Evolutionary conservation across 2,113 vertebrate genomes (phyloP).

Genomic region (Eurypyga helias): DNA sequence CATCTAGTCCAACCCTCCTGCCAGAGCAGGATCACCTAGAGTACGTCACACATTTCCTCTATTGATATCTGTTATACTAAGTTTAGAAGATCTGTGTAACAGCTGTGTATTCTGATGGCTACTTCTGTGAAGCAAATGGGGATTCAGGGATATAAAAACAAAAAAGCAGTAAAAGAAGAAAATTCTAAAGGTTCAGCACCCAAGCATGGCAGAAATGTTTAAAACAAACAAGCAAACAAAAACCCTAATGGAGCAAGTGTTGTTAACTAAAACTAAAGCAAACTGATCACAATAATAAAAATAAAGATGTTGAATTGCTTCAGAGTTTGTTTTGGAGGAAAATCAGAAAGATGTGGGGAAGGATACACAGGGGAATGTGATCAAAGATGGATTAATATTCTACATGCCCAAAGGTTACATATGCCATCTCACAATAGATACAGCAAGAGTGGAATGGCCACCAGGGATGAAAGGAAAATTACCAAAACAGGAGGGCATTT

Average conservation of each 20-base stretch:
- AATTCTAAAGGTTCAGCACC: not conserved
- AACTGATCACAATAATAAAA: not conserved
- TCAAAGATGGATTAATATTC: conserved; percentile 25
- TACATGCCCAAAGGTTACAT: not conserved
- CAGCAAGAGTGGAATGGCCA: not conserved
- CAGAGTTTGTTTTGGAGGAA: not conserved
- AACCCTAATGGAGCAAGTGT: not conserved
- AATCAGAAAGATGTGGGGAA: not conserved
- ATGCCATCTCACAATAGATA: not conserved
- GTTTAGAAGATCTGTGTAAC: not conserved
- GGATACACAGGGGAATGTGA: not conserved
- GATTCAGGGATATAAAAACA: not conserved
- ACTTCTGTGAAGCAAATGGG: not conserved
- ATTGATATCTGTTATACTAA: not conserved
- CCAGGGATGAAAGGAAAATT: conserved; percentile 4
- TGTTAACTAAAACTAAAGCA: not conserved
- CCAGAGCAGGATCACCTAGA: too few relatives aligned
- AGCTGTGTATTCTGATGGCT: not conserved
- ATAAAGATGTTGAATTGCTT: not conserved
- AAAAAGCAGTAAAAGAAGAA: not conserved
- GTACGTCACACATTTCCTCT: not conserved
- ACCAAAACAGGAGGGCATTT: not conserved
- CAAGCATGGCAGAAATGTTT: not conserved
- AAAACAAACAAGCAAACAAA: not conserved
- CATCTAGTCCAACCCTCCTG: too few relatives aligned